These are phyloP conservation scores for Eurois occulta DNA, from an alignment of 2,888 invertebrate species.

Conservation along the genomic window DNA sequence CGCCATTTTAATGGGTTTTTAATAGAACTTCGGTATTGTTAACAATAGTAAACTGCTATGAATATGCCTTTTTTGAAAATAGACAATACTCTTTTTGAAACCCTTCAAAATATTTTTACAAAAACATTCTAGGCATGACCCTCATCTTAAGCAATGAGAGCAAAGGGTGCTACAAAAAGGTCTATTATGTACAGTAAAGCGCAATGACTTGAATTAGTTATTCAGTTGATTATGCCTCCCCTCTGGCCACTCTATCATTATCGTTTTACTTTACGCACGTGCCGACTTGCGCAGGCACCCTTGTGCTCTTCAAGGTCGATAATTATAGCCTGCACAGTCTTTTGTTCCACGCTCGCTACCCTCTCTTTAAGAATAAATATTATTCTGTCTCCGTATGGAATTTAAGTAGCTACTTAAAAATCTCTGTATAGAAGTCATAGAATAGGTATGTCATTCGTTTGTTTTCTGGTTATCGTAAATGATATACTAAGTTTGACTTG, in stretches of 20 bases:
- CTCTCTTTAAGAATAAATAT: slow-evolving; percentile 71
- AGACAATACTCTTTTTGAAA: slow-evolving; percentile 56
- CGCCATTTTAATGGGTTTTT: slow-evolving; percentile 38
- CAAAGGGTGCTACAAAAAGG: slow-evolving; percentile 85
- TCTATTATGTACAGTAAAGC: slow-evolving; percentile 83
- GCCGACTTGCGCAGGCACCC: slow-evolving; percentile 83
- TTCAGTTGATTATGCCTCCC: slow-evolving; percentile 89
- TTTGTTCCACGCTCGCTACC: slow-evolving; percentile 75
- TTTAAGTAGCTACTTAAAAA: slow-evolving; percentile 26
- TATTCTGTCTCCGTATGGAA: slow-evolving; percentile 62
- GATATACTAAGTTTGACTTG: background rate
- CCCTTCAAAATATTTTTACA: slow-evolving; percentile 80
- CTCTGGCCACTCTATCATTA: slow-evolving; percentile 89
- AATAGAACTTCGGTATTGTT: slow-evolving; percentile 49
- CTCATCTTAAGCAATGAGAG: slow-evolving; percentile 70
- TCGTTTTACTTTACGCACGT: slow-evolving; percentile 87
- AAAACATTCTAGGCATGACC: slow-evolving; percentile 80
- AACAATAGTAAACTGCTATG: slow-evolving; percentile 8
- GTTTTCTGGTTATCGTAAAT: slow-evolving; percentile 11
- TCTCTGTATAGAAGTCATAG: slow-evolving; percentile 17
- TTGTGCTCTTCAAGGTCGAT: slow-evolving; percentile 86
- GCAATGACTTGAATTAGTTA: slow-evolving; percentile 90
- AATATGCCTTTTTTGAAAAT: slow-evolving; percentile 31
- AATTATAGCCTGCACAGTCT: slow-evolving; percentile 81
- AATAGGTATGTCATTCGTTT: background rate